Percentiles rank a stretch among this genome's conserved stretches.
These are phyloP conservation scores for Scomber japonicus DNA, from an alignment of 2,113 vertebrate genomes.

Conservation along the genomic window DNA sequence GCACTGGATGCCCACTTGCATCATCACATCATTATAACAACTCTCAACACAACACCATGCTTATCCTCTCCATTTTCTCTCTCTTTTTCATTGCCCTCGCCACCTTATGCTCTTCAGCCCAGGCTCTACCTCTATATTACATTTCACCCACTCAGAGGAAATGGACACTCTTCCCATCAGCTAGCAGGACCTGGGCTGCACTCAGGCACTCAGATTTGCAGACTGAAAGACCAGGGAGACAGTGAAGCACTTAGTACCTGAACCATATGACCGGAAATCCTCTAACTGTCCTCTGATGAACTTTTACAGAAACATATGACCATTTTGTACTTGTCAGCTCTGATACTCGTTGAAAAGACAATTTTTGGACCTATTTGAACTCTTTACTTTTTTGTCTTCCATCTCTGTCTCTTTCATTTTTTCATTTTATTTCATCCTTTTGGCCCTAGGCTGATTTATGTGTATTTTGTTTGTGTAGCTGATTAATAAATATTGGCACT, in stretches of 20 bases:
- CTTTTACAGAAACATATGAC: slow-evolving; percentile 15
- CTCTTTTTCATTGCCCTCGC: slow-evolving; percentile 22
- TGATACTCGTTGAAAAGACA: not conserved
- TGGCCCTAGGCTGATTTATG: slow-evolving; percentile 24
- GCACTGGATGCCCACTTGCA: slow-evolving; percentile 9
- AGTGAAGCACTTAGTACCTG: slow-evolving; percentile 55
- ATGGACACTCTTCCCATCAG: slow-evolving; percentile 72
- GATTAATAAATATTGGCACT: slow-evolving; percentile 62
- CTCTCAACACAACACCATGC: not conserved
- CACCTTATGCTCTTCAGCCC: slow-evolving; percentile 30
- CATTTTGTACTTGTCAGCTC: not conserved
- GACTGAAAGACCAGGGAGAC: slow-evolving; percentile 61
- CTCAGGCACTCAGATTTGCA: slow-evolving; percentile 58
- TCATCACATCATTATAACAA: slow-evolving; percentile 11
- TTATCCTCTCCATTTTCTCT: slow-evolving; percentile 23
- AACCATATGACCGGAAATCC: slow-evolving; percentile 51
- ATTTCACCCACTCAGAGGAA: slow-evolving; percentile 82
- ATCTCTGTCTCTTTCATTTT: not conserved
- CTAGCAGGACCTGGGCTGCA: slow-evolving; percentile 51
- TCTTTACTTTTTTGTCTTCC: slow-evolving; percentile 5
- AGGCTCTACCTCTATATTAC: slow-evolving; percentile 65
- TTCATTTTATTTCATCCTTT: slow-evolving; percentile 34
- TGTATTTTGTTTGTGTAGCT: slow-evolving; percentile 38
- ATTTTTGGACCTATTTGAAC: not conserved
- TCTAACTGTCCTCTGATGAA: slow-evolving; percentile 49